Evolutionary conservation across 2,888 invertebrate species (phyloP).

Genomic region (Hermaeophaga mercurialis): DNA sequence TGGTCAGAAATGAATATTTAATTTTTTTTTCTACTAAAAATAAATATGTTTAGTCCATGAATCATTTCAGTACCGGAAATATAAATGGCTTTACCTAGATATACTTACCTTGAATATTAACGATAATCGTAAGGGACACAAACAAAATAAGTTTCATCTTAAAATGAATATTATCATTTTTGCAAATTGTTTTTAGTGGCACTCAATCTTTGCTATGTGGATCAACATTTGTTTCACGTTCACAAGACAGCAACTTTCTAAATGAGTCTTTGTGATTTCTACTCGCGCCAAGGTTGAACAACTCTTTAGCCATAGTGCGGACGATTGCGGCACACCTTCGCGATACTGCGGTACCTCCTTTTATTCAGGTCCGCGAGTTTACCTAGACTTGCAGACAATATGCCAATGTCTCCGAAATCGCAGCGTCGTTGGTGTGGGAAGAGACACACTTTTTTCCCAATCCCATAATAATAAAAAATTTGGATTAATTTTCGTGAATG

Average conservation of each 20-base stretch:
- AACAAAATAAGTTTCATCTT: constrained; percentile 30
- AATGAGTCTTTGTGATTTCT: constrained; percentile 34
- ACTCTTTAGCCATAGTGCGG: constrained; percentile 25
- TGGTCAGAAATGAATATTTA: too few species aligned
- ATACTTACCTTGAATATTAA: constrained; percentile 27
- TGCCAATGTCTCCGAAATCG: too few species aligned
- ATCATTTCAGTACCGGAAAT: not conserved
- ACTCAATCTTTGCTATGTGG: constrained; percentile 22
- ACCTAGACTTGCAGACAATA: too few species aligned
- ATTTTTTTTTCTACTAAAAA: too few species aligned
- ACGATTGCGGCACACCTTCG: constrained; percentile 7
- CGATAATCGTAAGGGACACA: not conserved
- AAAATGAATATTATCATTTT: constrained; percentile 29
- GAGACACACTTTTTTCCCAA: too few species aligned
- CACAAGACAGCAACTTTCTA: constrained; percentile 36
- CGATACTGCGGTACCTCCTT: too few species aligned
- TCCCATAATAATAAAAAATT: too few species aligned
- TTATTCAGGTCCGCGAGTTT: too few species aligned
- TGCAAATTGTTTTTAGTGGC: constrained; percentile 17
- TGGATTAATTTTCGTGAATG: too few species aligned
- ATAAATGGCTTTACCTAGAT: not conserved
- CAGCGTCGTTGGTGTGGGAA: too few species aligned
- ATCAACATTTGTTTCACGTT: constrained; percentile 27
- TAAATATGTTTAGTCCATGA: not conserved
- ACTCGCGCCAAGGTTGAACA: constrained; percentile 36